Base-by-base conservation (phyloP, 2,888 invertebrate genomes). In the Sphaerophoria rueppellii region DNA sequence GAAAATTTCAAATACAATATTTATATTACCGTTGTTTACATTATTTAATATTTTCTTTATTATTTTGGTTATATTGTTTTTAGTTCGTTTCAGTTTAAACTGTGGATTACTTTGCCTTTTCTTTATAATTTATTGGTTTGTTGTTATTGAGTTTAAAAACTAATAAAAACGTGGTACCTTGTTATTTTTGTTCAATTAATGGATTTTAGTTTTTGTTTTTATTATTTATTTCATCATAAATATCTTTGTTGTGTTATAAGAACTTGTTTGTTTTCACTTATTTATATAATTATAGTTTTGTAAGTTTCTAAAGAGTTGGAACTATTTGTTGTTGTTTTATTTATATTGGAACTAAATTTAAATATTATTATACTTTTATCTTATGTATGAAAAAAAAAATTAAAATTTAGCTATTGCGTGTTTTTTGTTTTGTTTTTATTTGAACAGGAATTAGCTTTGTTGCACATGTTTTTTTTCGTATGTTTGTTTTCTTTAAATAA, bases 1-100 rank as follows among this genome's bases (percentile, higher is more conserved):
- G 87, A 85, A 43, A 88, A 87, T 89, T 89, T 87, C 88, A 87
- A 71, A 89, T 88, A 82, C 86, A 86, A 80, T 65, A 65, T 65
- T 65, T 35, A 24, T 65, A 65, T 79, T 89, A 89, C 87, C 89
- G 86, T 87, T 40, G 43, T 43, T 43, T 43, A 43, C 16, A 81
- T 87, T 88, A 85, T 73, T 67, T 52, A 48, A 34, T 48, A 32
- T 61, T 74, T 52, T 55, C 34, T 63, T 67, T 35, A 58, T 77
- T 85, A 71, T 65, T 79, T 70, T 52, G 71, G 73, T 75, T 69
- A 46, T 58, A 14, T 69, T 65, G 48, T 52, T 4, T 73, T 70
- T 72, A 63, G 32, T 74, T 77, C 43, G 65, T 50, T 50, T 65
- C 16, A 24, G 37, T 50, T n/a, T 32, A 67, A 75, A 48, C 3